Evolutionary conservation across 2,797 vertebrate species (phyloP), one percentile per base, ranked within the genome.

Genomic region (Acrocephalus scirpaceus): DNA sequence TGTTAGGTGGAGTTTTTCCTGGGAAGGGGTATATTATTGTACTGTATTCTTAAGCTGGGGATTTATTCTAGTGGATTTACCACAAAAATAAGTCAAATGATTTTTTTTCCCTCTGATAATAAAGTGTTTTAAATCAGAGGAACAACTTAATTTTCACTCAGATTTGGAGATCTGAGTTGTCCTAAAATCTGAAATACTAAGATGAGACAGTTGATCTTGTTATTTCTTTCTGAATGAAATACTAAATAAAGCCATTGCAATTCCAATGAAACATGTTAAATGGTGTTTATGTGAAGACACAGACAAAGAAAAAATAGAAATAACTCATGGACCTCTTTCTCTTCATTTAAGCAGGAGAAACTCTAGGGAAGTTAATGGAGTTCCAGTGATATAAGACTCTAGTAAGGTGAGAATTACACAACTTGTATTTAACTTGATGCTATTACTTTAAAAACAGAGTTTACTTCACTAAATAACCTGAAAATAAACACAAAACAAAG

Each of bases 401-500:
- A 67, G 61, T 70, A 77, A 92, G 85, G 79, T 85, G 77, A 93
- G 74, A 94, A 94, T 34, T 67, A 16, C 32, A 62, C 30, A 77
- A 92, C 51, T 93, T 60, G 23, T 60, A 58, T 78, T 94, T 92
- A 78, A 67, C 77, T 90, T 66, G 18, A 73, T 3, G 51, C 9
- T 76, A 78, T 84, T 95, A 86, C 91, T 94, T 95, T 90, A 93
- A 93, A 96, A 94, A 36, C 71, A 74, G 92, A 96, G 86, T 96
- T 93, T 90, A 79, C 77, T 95, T 92, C 94, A 94, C 67, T 40
- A 86, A 94, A 95, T 79, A 94, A 93, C 94, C 77, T 95, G 93
- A 95, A 98, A 97, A 97, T 97, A 98, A 97, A 97, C 92, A 97
- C 74, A 96, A 97, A 97, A 97, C 95, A 98, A 98, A 96, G 97